Evolutionary conservation across 2,113 vertebrate genomes (phyloP).

Genomic region (Sigmodon hispidus): DNA sequence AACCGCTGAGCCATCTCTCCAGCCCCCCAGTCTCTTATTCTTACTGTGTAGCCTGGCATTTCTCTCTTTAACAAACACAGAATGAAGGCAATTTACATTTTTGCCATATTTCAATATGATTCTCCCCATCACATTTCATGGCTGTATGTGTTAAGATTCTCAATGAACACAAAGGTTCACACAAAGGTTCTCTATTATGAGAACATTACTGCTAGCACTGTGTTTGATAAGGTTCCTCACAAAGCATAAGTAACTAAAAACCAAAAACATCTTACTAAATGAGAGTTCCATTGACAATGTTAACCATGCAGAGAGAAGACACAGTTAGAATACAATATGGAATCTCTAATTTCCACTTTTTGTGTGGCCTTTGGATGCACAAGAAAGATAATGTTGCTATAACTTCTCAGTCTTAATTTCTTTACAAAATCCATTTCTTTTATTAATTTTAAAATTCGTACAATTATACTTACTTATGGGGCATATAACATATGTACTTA

Average conservation of each 20-base stretch:
- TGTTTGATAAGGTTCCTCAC: constrained; percentile 58
- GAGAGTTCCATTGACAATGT: background rate
- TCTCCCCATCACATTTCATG: constrained; percentile 88
- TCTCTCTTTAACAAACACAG: constrained; percentile 88
- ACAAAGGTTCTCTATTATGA: background rate
- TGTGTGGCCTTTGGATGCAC: background rate
- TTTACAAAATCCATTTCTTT: background rate
- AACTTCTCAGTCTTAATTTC: background rate
- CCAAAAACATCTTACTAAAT: background rate
- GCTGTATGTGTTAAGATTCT: constrained; percentile 56
- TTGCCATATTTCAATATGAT: constrained; percentile 90
- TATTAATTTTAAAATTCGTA: background rate
- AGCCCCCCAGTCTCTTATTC: too few relatives aligned
- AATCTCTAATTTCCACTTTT: background rate
- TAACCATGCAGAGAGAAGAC: background rate
- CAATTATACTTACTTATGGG: background rate
- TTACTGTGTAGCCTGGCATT: constrained; percentile 77
- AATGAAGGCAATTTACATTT: constrained; percentile 92
- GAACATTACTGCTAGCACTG: constrained; percentile 78
- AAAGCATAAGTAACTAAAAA: background rate
- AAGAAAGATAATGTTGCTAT: background rate
- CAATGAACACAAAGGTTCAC: too few relatives aligned
- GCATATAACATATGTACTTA: background rate
- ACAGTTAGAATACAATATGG: background rate
- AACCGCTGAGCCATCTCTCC: too few relatives aligned